Conservation (phyloP, 2,113 vertebrate genomes). For the Saguinus imperator region DNA sequence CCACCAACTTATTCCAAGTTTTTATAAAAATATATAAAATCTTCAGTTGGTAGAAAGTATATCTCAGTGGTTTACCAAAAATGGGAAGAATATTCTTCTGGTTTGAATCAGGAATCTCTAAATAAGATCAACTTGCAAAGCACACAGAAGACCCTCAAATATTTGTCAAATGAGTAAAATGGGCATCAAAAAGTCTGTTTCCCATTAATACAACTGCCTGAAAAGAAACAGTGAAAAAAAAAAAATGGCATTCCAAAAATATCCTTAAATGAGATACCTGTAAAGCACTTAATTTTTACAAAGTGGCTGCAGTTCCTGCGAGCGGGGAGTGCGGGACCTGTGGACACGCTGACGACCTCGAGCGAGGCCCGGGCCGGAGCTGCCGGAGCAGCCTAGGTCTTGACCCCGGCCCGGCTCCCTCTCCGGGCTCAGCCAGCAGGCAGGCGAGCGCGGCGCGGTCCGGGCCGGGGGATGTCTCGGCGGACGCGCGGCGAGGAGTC, state of each 20-base stretch:
- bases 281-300: neutral
- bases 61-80: neutral
- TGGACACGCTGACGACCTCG: too few species aligned
- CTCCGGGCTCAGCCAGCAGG: too few species aligned
- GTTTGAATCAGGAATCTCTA: neutral
- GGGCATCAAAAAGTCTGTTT: neutral
- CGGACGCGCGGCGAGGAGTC: too few species aligned
- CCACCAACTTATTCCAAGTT: neutral
- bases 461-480: too few species aligned
- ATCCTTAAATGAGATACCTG: neutral
- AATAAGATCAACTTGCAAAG: neutral
- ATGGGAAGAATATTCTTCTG: neutral
- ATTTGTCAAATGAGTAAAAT: neutral
- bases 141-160: neutral
- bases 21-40: neutral
- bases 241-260: neutral
- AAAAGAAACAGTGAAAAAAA: slow-evolving; percentile 1
- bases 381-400: too few species aligned
- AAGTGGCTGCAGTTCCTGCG: too few species aligned
- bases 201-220: neutral
- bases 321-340: too few species aligned
- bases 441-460: too few species aligned
- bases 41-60: neutral
- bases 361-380: too few species aligned
- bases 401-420: too few species aligned